Base-by-base conservation (phyloP, 1,140 invertebrate genomes). In the Procambarus clarkii region DNA sequence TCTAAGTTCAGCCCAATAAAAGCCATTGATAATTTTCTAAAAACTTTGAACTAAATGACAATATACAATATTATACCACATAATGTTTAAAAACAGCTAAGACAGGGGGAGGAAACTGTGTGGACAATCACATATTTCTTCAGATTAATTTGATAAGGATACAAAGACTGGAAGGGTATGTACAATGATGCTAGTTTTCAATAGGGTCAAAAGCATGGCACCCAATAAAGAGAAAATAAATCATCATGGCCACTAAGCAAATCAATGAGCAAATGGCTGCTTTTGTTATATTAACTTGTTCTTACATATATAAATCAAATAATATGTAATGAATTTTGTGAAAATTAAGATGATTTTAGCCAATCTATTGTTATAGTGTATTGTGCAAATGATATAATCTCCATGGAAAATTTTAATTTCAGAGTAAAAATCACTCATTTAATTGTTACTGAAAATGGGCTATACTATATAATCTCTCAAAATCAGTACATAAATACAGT, bases 101-200 rank as follows among this genome's bases (percentile, higher is more conserved):
- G 34, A 34, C 34, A 34, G 34, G 34, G 34, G 34, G 24, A 34
- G 69, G n/a, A 34, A 34, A 21, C 5, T 34, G 24, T 24, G 69
- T 24, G 21, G n/a, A 79, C 4, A 79, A 79, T 79, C n/a, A 79
- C 18, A 79, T 15, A 79, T 79, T 48, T 34, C 5, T 79, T 48
- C 44, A 79, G 3, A 79, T 48, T n/a, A 48, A 50, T 21, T 48
- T 54, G 34, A 21, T 45, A 80, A 34, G 50, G 46, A 34, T 82
- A 82, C 80, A 82, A 82, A 82, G 80, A 82, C 80, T 82, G 80
- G 80, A 82, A 82, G 45, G 45, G 21, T 82, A 54, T 1, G 45
- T 8, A 54, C 8, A 60, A 82, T 58, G n/a, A 82, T 58, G 9
- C 21, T 58, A 24, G 21, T 82, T 64, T 64, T 34, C 69, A 34